These are phyloP conservation scores for Muntiacus muntjak DNA, from an alignment of 2,113 vertebrate genomes.

Conservation along the genomic window DNA sequence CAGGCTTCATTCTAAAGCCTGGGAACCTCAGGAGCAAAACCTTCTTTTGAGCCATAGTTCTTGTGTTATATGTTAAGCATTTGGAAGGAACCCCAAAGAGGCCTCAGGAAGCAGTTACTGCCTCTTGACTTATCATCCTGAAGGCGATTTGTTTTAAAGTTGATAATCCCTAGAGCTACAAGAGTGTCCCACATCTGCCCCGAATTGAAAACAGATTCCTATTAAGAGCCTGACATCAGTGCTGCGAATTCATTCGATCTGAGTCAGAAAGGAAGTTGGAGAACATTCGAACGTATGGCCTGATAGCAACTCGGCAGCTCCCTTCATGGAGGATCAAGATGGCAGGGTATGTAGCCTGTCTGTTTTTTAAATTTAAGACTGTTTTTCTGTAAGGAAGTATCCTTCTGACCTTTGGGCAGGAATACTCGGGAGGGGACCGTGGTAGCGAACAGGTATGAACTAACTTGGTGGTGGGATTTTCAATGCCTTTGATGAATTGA, in stretches of 20 bases:
- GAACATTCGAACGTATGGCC: conserved; percentile 65
- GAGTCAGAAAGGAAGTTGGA: conserved; percentile 72
- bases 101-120: conserved; percentile 66
- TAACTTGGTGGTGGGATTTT: not conserved
- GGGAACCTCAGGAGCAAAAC: conserved; percentile 17
- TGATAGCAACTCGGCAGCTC: conserved; percentile 45
- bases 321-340: conserved; percentile 60
- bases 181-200: conserved; percentile 75
- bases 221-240: conserved; percentile 76
- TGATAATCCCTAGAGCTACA: conserved; percentile 71
- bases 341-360: not conserved
- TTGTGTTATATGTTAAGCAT: conserved; percentile 49
- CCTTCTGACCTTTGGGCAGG: not conserved
- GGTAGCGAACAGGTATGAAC: not conserved
- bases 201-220: conserved; percentile 79
- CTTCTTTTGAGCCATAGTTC: not conserved
- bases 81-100: conserved; percentile 70
- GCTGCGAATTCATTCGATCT: conserved; percentile 49
- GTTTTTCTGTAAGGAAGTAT: not conserved
- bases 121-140: conserved; percentile 63
- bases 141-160: conserved; percentile 73
- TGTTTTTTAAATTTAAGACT: not conserved
- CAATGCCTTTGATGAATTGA: not conserved
- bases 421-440: not conserved
- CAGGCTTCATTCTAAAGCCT: not conserved